Percentiles rank a stretch among this genome's conserved stretches.
Conservation (phyloP, 92 coral and sea anemone species). For the Phenganax subtilis region DNA sequence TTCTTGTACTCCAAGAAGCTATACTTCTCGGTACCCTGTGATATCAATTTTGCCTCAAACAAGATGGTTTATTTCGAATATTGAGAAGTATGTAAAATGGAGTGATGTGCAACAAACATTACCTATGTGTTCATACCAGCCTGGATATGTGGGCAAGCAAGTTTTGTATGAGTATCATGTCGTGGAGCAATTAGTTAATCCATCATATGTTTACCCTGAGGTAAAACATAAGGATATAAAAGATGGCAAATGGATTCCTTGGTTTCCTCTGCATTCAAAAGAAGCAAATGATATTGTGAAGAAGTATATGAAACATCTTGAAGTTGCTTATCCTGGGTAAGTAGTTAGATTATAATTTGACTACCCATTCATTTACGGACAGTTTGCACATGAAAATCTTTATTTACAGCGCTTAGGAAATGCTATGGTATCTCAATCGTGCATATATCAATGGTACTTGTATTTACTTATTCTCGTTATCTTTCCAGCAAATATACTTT, state of each 20-base stretch:
- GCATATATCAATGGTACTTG: too few relatives aligned
- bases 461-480: neutral
- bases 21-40: conserved; percentile 9
- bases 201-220: conserved; percentile 38
- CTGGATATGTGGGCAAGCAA: conserved; percentile 50
- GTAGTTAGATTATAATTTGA: conserved; percentile 3
- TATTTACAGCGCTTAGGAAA: neutral
- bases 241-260: conserved; percentile 39
- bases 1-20: conserved; percentile 30
- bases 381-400: neutral
- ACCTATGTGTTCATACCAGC: conserved; percentile 60
- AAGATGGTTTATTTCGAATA: neutral
- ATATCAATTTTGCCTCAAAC: conserved; percentile 18
- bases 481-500: conserved; percentile 54
- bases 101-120: conserved; percentile 56
- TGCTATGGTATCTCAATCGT: too few relatives aligned
- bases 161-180: conserved; percentile 6
- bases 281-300: conserved; percentile 54
- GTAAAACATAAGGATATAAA: conserved; percentile 9
- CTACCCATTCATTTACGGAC: neutral
- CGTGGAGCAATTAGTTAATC: conserved; percentile 36
- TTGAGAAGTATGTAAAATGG: conserved; percentile 44
- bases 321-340: conserved; percentile 58
- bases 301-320: conserved; percentile 50
- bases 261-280: conserved; percentile 48